Base-by-base conservation (phyloP, 2,888 invertebrate genomes). In the Dorcus parallelipipedus region DNA sequence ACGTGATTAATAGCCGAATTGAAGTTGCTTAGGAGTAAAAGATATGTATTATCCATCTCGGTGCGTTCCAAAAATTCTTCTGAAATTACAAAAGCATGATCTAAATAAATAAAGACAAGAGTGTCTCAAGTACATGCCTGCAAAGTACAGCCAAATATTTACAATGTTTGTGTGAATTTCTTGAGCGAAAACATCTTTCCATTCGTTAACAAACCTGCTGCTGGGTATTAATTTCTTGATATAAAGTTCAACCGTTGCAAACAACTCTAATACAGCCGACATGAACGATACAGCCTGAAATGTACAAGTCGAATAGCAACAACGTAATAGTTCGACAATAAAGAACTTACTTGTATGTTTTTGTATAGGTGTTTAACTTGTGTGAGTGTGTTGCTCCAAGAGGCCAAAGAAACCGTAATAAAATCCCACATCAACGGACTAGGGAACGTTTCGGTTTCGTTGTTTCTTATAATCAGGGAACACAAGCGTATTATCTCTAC, bases 141-240 rank as follows among this genome's bases (percentile, higher is more conserved):
- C 73, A 66, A 81, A 69, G 59, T 74, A 73, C 51, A 82, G 72
- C 81, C 84, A 86, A 17, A 84, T 68, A 47, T 80, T 76, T 47
- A 84, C 73, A 10, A 88, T 68, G 62, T 80, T 80, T 51, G 69
- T 68, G 69, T 83, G 82, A 41, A 88, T 78, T 65, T 86, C 86
- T 52, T 85, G 84, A 59, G 84, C 82, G 78, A 93, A 91, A 54
- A 94, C 82, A 74, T 90, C 88, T 51, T 79, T 77, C 93, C 93
- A 94, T 79, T 94, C 93, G 53, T 83, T 80, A 26, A 81, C 71
- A 50, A 86, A 82, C 64, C 75, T 77, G 54, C 71, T 74, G 43
- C 69, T 33, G 1, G 78, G 78, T 65, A 61, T 71, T 40, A 79
- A 71, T 56, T 68, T 67, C 47, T 66, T 65, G 64, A 86, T 79